phyloP scores from a whole-genome alignment of 2,888 invertebrate genomes.

The Teleogryllus oceanicus region DNA sequence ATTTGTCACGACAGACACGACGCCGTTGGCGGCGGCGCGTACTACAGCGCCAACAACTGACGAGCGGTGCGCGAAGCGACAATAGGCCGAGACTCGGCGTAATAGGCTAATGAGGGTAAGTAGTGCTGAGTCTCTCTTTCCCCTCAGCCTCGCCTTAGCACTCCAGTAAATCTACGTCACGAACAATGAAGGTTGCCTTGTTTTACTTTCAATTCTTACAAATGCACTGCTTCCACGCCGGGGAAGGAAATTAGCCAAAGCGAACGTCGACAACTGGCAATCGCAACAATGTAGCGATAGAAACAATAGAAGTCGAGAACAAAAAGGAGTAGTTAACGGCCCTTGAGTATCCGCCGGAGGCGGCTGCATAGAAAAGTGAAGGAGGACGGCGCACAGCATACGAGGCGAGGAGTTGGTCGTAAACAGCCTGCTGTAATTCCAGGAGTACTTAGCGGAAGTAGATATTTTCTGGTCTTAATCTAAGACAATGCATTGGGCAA shows the following conservation, averaged over 20 bases:
- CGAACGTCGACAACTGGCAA: conserved; percentile 18
- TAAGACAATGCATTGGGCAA: background rate
- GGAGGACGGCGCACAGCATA: background rate
- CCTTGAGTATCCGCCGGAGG: background rate
- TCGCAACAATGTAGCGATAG: conserved; percentile 23
- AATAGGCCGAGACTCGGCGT: background rate
- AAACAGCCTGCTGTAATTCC: background rate
- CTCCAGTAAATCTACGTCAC: conserved; percentile 1
- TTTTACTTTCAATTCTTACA: conserved; percentile 18
- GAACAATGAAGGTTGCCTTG: background rate
- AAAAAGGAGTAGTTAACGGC: conserved; percentile 24
- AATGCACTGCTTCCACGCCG: conserved; percentile 6
- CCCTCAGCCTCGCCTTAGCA: background rate
- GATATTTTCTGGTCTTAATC: conserved; percentile 9
- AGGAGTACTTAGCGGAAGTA: conserved; percentile 1
- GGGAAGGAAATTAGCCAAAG: conserved; percentile 29
- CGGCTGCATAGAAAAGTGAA: background rate
- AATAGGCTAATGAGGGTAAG: conserved; percentile 18
- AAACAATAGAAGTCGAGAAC: conserved; percentile 24
- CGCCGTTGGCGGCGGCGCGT: background rate
- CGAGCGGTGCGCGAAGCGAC: conserved; percentile 8
- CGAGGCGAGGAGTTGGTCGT: no score
- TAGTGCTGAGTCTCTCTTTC: conserved; percentile 4
- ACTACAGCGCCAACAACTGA: conserved; percentile 18
- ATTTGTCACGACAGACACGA: conserved; percentile 11